Evolutionary conservation across 1,140 invertebrate species (phyloP).

Genomic region (Batillaria attramentaria): DNA sequence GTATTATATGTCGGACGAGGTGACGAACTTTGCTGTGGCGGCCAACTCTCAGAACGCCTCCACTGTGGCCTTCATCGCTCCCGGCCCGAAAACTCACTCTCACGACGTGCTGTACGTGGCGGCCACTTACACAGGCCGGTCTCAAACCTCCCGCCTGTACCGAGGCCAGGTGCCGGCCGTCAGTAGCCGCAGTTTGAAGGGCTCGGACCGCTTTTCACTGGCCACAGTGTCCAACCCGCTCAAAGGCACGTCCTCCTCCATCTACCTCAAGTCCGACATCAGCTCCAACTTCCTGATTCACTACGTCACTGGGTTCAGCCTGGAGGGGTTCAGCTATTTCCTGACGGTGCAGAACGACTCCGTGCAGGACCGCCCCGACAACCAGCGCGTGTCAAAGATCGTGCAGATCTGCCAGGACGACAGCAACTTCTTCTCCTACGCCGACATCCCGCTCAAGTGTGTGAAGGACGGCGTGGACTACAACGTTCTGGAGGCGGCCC

Average conservation of each 20-base stretch:
- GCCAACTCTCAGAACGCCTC: slow-evolving; percentile 95
- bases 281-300: slow-evolving; percentile 77
- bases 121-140: slow-evolving; percentile 52
- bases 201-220: slow-evolving; percentile 45
- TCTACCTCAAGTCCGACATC: slow-evolving; percentile 53
- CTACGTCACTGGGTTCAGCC: slow-evolving; percentile 96
- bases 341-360: slow-evolving; percentile 92
- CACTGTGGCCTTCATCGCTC: slow-evolving; percentile 96
- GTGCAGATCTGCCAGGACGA: slow-evolving; percentile 96
- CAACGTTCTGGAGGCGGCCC: slow-evolving; percentile 93
- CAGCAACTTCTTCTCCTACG: slow-evolving; percentile 90
- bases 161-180: slow-evolving; percentile 50
- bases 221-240: slow-evolving; percentile 44
- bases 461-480: slow-evolving; percentile 81
- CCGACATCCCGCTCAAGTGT: slow-evolving; percentile 96
- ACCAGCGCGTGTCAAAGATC: slow-evolving; percentile 93
- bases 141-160: slow-evolving; percentile 34
- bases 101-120: slow-evolving; percentile 57
- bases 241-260: slow-evolving; percentile 47
- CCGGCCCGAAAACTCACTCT: slow-evolving; percentile 74
- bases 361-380: slow-evolving; percentile 78
- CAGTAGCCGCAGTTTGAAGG: slow-evolving; percentile 50
- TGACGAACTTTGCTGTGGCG: slow-evolving; percentile 80
- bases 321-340: slow-evolving; percentile 96
- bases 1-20: slow-evolving; percentile 86